Base-by-base conservation (phyloP, 2,888 invertebrate species). In the Callyntrura sp. region DNA sequence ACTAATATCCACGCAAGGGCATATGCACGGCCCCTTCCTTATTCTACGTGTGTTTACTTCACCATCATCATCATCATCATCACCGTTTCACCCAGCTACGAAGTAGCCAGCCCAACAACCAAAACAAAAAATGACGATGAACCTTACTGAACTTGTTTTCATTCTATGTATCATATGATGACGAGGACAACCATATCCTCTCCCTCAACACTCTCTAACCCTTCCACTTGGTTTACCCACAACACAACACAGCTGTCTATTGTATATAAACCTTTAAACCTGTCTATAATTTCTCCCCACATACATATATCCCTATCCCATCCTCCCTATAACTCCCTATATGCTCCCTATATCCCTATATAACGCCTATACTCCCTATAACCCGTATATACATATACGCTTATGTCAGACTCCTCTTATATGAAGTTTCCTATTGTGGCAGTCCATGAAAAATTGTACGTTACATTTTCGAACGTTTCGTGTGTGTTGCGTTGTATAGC, bases 161-260 rank as follows among this genome's bases (percentile, higher is more conserved):
- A 25, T 28, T 68, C 68, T 68, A 68, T 68, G 68, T 68, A 68
- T 68, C 68, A 68, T 68, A 68, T 68, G 68, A 68, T 68, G 68
- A 68, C 68, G 68, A 68, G 11, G 68, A 68, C 68, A 17, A 68
- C 60, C 60, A 68, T n/a, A 68, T 68, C 28, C 14, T 28, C 20
- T 62, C 23, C 20, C 20, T 62, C 12, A 51, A 51, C 3, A 51
- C 14, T n/a, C 14, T n/a, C 20, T 20, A 20, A 17, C n/a, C 17
- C 17, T n/a, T 60, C 51, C 14, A 14, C n/a, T 14, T 51, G 51
- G 51, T 51, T 14, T 51, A 51, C 51, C 35, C 35, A 35, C 35
- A 35, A 35, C 35, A 35, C 35, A 35, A 35, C 35, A 51, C 60
- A 60, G 60, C 60, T 60, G 60, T 60, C 8, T 60, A 20, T 17